Evolutionary conservation across 1,140 invertebrate species (phyloP), one percentile per base, ranked within the genome.

Genomic region (Zaprionus inermis): DNA sequence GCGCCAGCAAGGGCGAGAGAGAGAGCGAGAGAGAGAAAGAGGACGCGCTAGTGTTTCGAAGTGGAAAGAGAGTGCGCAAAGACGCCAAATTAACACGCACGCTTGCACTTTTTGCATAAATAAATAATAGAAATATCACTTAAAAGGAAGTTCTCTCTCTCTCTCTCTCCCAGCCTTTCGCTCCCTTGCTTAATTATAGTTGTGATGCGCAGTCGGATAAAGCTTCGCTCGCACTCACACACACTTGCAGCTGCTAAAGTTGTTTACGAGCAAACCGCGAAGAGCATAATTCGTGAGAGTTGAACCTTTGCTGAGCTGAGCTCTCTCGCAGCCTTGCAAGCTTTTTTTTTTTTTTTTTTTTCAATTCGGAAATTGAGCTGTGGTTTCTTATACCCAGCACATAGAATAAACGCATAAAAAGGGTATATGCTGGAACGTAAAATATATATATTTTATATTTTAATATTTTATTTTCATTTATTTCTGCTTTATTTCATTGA

Each of bases 291-390:
- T 22, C 1, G 14, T 16, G 44, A 20, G 44, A 49, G 11, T 11
- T 49, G 16, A 49, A 22, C 18, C 12, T 49, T 49, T 11, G 11
- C 11, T 49, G 10, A 16, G 11, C 11, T 49, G 10, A 11, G 44
- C 44, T 22, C 44, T 46, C 44, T 20, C 44, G 18, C 44, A 49
- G 44, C 44, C 16, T 22, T 49, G 44, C 20, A 12, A 49, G n/a
- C n/a, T n/a, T 12, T 5, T 22, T 20, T 46, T 16, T 10, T 49
- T 10, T 5, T 16, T 18, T 46, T 44, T 46, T 46, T 16, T 2
- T 22, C 20, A 20, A 22, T 49, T 49, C 44, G 44, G 18, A 20
- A 49, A 49, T 49, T 49, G 44, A 49, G 44, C 44, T 49, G 44
- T 22, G 44, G 16, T 49, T 49, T 22, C n/a, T 49, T 49, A 22